These are phyloP conservation scores for Hymenopus coronatus DNA, from an alignment of 2,888 invertebrate species.

Conservation along the genomic window DNA sequence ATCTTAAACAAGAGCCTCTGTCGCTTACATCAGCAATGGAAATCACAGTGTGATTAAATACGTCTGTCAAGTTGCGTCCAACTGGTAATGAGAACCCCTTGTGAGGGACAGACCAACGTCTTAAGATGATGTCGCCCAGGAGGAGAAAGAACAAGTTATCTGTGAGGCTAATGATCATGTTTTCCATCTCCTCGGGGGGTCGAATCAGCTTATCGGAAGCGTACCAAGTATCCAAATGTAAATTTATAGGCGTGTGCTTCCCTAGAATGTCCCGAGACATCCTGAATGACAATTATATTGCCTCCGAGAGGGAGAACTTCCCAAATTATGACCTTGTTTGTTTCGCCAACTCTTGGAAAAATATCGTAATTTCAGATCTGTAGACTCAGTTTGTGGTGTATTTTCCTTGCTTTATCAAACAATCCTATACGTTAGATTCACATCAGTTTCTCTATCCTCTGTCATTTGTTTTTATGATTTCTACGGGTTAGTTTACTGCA, in stretches of 20 bases:
- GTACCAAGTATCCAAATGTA: background rate
- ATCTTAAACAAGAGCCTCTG: background rate
- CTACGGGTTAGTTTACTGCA: too few relatives aligned
- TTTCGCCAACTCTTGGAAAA: background rate
- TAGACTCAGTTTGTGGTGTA: background rate
- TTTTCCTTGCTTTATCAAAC: too few relatives aligned
- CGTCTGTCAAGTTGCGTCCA: background rate
- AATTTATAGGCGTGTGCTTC: background rate
- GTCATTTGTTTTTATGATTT: too few relatives aligned
- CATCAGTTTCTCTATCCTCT: too few relatives aligned
- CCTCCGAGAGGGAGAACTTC: background rate
- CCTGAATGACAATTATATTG: background rate
- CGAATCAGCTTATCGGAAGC: background rate
- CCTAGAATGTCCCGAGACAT: background rate
- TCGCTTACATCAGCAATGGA: conserved; percentile 13
- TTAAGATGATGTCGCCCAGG: background rate
- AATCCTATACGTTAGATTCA: too few relatives aligned
- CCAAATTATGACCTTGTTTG: background rate
- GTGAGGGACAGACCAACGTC: background rate
- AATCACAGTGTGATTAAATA: conserved; percentile 2
- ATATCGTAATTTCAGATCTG: background rate
- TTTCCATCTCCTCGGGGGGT: background rate
- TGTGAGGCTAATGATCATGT: background rate
- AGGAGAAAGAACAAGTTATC: background rate
- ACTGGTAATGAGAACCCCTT: conserved; percentile 7